Conservation (phyloP, 2,797 vertebrate genomes). For the Gymnothorax javanicus region DNA sequence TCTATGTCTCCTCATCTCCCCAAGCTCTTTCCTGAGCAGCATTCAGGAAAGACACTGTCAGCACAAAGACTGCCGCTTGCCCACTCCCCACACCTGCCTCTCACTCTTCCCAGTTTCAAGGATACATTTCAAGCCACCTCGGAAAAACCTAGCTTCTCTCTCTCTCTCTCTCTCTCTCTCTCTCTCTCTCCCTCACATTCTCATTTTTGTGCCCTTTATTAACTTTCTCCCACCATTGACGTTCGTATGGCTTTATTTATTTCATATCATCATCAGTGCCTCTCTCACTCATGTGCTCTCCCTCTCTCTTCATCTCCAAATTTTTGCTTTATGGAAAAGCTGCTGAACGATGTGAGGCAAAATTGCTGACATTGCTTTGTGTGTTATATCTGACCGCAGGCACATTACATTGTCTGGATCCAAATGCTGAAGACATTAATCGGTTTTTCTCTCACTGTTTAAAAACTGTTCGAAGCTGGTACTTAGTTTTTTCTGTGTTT, state of each 20-base stretch:
- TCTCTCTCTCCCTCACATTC: neutral
- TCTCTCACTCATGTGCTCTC: neutral
- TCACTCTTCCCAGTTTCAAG: slow-evolving; percentile 57
- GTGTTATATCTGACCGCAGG: neutral
- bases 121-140: slow-evolving; percentile 68
- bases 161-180: slow-evolving; percentile 32
- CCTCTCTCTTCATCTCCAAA: neutral
- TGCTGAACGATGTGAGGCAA: neutral
- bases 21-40: neutral
- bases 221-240: neutral
- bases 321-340: neutral
- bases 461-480: neutral
- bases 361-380: neutral
- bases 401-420: neutral
- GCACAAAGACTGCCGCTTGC: slow-evolving; percentile 56
- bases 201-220: neutral
- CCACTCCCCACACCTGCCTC: slow-evolving; percentile 51
- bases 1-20: slow-evolving; percentile 42
- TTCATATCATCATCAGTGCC: neutral
- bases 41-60: slow-evolving; percentile 45
- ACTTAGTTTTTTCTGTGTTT: neutral
- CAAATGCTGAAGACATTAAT: neutral
- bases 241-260: neutral
- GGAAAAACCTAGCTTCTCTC: slow-evolving; percentile 37
- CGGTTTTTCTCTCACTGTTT: slow-evolving; percentile 12